Evolutionary conservation across 2,113 vertebrate genomes (phyloP), one percentile per base, ranked within the genome.

Genomic region (Pelobates fuscus): DNA sequence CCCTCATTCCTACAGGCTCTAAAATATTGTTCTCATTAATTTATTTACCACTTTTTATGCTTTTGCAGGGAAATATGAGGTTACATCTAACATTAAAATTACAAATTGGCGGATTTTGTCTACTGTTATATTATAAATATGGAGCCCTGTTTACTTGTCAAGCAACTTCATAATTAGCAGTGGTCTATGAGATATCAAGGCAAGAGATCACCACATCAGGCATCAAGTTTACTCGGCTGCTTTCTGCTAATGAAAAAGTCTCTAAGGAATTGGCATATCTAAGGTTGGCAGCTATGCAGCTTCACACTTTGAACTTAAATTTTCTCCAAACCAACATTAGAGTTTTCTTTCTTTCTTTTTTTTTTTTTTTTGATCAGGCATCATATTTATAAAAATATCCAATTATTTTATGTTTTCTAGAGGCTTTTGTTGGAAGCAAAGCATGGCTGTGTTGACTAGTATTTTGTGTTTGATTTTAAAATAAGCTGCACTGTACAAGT

Each of bases 1-100:
- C 17, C 17, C 17, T 49, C 44, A 1, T 49, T 77, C 59, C 65
- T 77, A 37, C 65, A 61, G 65, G 73, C 73, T 77, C 43, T 77
- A 77, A 77, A 77, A 77, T 77, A 77, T 77, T 77, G 73, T 77
- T 77, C 73, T 77, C 73, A 77, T 77, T 77, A 77, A 77, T 77
- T 77, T 77, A 77, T 77, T 77, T 77, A 77, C 73, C 55, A 77
- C 65, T 75, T 77, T 77, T 68, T 68, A 67, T 58, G 0, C 0
- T 59, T 79, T 81, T 84, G 78, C 78, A 79, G 80, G 77, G 80
- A 86, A 83, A 85, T 71, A 81, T 77, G 80, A 83, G 84, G 77
- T 75, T 82, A 52, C 52, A 74, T 71, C 67, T 67, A 78, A 32
- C 52, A 41, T 78, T 78, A 80, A 78, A 46, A 71, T 65, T 79